A percentile compares a stretch with the other conserved stretches of the same genome.
phyloP scores from a whole-genome alignment of 1,140 invertebrate genomes.

The Saxidomus purpurata region DNA sequence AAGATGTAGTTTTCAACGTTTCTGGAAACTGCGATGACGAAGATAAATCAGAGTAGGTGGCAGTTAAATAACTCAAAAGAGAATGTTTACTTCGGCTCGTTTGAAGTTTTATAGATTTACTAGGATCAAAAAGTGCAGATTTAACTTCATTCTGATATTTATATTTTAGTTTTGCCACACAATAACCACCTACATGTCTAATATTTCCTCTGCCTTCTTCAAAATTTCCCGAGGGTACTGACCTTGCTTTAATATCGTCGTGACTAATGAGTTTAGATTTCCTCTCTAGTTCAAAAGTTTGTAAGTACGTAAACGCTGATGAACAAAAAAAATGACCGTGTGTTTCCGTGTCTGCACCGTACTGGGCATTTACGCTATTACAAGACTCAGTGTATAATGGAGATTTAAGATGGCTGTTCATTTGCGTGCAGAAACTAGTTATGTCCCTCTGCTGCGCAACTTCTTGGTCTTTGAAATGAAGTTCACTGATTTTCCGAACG shows the following conservation, averaged over 20 bases:
- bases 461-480: background rate
- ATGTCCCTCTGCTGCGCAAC: background rate
- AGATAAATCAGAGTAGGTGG: background rate
- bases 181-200: background rate
- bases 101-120: background rate
- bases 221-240: background rate
- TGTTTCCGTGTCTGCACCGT: too few species aligned
- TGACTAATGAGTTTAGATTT: background rate
- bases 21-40: background rate
- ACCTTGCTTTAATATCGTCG: background rate
- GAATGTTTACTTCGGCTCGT: background rate
- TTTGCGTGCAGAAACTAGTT: background rate
- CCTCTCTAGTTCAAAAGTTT: background rate
- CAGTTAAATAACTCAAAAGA: too few species aligned
- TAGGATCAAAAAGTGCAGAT: background rate
- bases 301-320: background rate
- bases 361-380: background rate
- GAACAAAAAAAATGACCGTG: background rate
- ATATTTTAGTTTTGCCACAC: slow-evolving; percentile 10
- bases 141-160: slow-evolving; percentile 11
- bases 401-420: background rate
- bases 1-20: background rate
- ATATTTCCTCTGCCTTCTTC: background rate
- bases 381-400: background rate
- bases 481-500: background rate